Base-by-base conservation (phyloP, 2,888 invertebrate species). In the Drosophila neutralis region DNA sequence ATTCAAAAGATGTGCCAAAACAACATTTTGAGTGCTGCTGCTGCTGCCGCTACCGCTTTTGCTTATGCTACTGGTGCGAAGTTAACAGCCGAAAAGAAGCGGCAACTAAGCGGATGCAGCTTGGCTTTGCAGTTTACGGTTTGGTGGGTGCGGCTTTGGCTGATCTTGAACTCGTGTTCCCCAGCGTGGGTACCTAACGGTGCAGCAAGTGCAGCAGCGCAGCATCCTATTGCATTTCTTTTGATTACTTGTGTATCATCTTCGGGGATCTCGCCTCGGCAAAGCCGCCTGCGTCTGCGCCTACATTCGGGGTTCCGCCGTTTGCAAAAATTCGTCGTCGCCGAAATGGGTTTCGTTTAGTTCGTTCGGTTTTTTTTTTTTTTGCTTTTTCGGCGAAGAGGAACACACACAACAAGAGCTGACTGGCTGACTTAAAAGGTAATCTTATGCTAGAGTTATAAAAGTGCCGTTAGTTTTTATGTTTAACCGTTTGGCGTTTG, bases 161-260 rank as follows among this genome's bases (percentile, higher is more conserved):
- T 79, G 86, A 84, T 84, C 89, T 87, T 88, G 87, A 88, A 84
- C 84, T 83, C 77, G 63, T 63, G 72, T 69, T 82, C 58, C 69
- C 66, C 61, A 72, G 65, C 76, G 60, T 73, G 36, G 65, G 45
- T 27, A 74, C 21, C 79, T 87, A 85, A 85, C 87, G 85, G 80
- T 77, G 76, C 79, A 74, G 85, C 85, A 82, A 84, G 85, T 87
- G 87, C 83, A 83, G 76, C 66, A 52, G 31, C 51, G 40, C 65
- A 77, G 64, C 66, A 69, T 67, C 40, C 56, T 68, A 69, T 80
- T 84, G 88, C 88, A 84, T 88, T 88, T 82, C 84, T 87, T 88
- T 88, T 90, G 89, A 90, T 89, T 90, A 87, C 87, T 88, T 88
- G 83, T 87, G 90, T 85, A 88, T 90, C 88, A 89, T 87, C 85